These are phyloP conservation scores for Apamea monoglypha DNA, from an alignment of 2,888 invertebrate species.

Conservation along the genomic window DNA sequence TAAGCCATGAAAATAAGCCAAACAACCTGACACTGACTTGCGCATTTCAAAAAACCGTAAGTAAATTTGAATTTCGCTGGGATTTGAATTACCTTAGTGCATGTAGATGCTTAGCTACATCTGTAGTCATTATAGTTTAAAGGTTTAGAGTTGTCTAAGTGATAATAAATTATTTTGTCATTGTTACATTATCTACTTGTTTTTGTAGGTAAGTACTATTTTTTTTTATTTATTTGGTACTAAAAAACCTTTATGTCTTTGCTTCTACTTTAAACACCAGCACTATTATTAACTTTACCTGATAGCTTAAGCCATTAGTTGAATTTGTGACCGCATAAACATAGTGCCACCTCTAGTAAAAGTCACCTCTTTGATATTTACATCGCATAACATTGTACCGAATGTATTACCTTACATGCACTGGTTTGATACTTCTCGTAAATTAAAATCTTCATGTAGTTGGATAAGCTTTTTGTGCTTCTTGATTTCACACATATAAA, in stretches of 20 bases:
- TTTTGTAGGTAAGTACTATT: background rate
- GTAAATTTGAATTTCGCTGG: background rate
- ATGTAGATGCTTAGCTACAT: background rate
- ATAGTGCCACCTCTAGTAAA: slow-evolving; percentile 32
- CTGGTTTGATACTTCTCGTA: slow-evolving; percentile 38
- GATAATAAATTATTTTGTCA: background rate
- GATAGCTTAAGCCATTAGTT: slow-evolving; percentile 7
- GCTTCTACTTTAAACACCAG: background rate
- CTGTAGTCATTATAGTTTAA: background rate
- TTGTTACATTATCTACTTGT: background rate
- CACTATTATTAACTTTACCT: background rate
- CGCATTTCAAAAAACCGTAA: too few species aligned
- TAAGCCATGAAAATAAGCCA: too few species aligned
- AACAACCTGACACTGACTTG: too few species aligned
- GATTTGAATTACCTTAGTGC: background rate
- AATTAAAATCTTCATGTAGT: slow-evolving; percentile 36
- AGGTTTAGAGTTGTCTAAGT: background rate
- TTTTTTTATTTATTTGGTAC: background rate
- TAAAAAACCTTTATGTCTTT: background rate
- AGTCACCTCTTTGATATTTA: slow-evolving; percentile 39
- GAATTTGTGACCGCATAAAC: slow-evolving; percentile 34
- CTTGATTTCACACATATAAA: slow-evolving; percentile 35
- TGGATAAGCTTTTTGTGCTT: slow-evolving; percentile 39
- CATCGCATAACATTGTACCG: slow-evolving; percentile 43
- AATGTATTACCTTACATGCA: slow-evolving; percentile 41